Percentiles rank a stretch among this genome's conserved stretches.
Conservation (phyloP, 2,888 invertebrate species). For the Diabrotica balteata region DNA sequence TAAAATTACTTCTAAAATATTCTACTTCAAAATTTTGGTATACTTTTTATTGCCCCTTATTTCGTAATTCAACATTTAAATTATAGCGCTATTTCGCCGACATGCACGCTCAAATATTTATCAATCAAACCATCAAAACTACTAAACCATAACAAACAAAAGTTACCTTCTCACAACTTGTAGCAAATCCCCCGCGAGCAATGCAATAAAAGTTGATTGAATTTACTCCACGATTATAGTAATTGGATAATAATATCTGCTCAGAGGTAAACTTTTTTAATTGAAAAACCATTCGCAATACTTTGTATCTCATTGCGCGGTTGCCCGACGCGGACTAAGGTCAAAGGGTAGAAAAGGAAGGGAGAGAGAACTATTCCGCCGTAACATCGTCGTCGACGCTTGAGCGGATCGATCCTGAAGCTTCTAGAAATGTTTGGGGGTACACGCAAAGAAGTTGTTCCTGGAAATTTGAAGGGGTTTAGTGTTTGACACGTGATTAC, state of each 20-base stretch:
- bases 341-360: not conserved
- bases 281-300: constrained; percentile 21
- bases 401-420: constrained; percentile 15
- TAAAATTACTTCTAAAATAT: too few species aligned
- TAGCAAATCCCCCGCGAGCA: constrained; percentile 4
- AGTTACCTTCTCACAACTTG: constrained; percentile 17
- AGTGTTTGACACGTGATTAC: too few species aligned
- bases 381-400: constrained; percentile 8
- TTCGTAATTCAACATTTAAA: too few species aligned
- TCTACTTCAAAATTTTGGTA: too few species aligned
- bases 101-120: too few species aligned
- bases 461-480: too few species aligned
- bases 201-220: constrained; percentile 1
- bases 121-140: not conserved
- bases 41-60: too few species aligned
- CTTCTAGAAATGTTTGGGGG: not conserved
- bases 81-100: too few species aligned
- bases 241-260: constrained; percentile 18
- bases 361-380: not conserved
- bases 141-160: not conserved
- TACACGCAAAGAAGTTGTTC: not conserved
- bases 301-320: constrained; percentile 38
- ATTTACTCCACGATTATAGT: constrained; percentile 2
- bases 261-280: constrained; percentile 24
- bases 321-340: constrained; percentile 30